These are phyloP conservation scores for Notolepis coatsorum DNA, from an alignment of 2,797 vertebrate genomes.

Conservation along the genomic window DNA sequence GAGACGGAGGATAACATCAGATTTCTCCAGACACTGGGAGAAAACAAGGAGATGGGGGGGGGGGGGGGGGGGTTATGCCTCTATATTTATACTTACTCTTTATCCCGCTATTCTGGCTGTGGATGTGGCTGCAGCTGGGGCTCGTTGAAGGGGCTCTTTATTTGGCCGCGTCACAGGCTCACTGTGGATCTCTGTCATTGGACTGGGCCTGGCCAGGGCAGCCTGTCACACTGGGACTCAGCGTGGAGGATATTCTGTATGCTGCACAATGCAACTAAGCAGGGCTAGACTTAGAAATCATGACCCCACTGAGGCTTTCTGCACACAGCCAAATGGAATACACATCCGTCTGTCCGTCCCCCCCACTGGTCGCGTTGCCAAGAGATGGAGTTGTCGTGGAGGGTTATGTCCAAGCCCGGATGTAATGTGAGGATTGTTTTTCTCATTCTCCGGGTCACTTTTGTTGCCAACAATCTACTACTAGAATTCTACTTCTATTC, in stretches of 20 bases:
- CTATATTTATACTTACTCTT: conserved; percentile 71
- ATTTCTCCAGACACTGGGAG: conserved; percentile 34
- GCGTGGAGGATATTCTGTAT: conserved; percentile 54
- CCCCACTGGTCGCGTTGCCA: neutral
- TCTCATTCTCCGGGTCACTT: no score
- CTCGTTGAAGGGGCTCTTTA: conserved; percentile 75
- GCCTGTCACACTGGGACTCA: conserved; percentile 61
- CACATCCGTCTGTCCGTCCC: conserved; percentile 5
- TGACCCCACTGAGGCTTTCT: conserved; percentile 22
- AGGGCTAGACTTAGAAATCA: conserved; percentile 30
- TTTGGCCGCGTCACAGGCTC: conserved; percentile 71
- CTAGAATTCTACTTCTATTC: neutral
- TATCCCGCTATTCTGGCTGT: conserved; percentile 51
- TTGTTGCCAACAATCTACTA: no score
- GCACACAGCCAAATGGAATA: conserved; percentile 20
- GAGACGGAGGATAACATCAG: conserved; percentile 22
- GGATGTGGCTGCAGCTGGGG: conserved; percentile 73
- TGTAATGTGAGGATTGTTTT: no score
- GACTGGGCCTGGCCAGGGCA: conserved; percentile 56
- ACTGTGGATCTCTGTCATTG: conserved; percentile 68
- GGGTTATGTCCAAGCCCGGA: no score
- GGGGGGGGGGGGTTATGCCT: conserved; percentile 56
- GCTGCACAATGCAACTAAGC: conserved; percentile 28
- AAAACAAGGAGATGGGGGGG: no score
- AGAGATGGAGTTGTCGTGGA: no score